Evolutionary conservation across 2,113 vertebrate genomes (phyloP).

Genomic region (Anhinga anhinga): DNA sequence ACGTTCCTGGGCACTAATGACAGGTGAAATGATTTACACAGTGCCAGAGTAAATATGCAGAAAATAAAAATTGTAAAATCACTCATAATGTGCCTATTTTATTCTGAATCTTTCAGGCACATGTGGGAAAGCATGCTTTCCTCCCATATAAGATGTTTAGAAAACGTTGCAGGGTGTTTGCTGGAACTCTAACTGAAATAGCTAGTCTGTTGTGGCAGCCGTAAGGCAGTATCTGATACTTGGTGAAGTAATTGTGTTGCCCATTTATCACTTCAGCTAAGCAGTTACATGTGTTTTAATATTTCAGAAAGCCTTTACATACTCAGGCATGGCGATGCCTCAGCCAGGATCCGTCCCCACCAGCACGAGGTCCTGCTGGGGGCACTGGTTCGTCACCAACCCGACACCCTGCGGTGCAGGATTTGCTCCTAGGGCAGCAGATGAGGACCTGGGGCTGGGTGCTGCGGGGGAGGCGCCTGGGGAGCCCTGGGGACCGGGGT

Average conservation of each 20-base stretch:
- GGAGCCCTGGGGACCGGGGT: no score
- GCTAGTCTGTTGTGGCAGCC: background rate
- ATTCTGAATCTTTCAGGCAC: background rate
- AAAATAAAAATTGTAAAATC: background rate
- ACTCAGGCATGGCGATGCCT: background rate
- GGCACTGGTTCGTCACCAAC: background rate
- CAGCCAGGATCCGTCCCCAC: background rate
- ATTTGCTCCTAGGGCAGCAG: background rate
- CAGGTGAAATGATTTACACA: background rate
- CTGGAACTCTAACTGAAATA: background rate
- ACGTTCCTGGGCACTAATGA: background rate
- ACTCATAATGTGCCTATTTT: background rate
- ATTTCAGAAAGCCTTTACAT: background rate
- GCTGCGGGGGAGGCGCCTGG: rapidly evolving
- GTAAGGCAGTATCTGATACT: no score
- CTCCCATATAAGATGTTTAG: background rate
- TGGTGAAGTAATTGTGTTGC: background rate
- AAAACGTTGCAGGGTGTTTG: background rate
- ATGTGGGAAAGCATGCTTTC: background rate
- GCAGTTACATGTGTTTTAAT: background rate
- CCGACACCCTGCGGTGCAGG: rapidly evolving
- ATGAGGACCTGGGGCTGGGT: background rate
- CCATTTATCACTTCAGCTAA: background rate
- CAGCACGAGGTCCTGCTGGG: background rate
- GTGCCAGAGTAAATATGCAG: background rate